These are phyloP conservation scores for Paradoxurus hermaphroditus DNA, from an alignment of 2,113 vertebrate species.

Conservation along the genomic window DNA sequence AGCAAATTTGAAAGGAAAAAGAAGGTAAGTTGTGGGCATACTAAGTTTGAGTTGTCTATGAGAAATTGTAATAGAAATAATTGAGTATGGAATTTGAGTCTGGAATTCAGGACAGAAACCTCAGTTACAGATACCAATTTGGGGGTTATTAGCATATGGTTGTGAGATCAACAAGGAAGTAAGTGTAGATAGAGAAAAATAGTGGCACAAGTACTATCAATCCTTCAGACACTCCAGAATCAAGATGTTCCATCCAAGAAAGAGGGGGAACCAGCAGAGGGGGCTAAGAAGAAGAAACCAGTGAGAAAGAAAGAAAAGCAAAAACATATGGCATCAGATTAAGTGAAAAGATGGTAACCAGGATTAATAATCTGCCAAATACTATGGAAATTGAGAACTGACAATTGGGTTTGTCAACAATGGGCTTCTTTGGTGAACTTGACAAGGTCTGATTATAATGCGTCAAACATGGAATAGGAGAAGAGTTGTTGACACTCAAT, in stretches of 20 bases:
- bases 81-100: background rate
- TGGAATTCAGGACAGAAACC: background rate
- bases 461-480: background rate
- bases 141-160: background rate
- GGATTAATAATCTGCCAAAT: background rate
- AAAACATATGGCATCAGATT: background rate
- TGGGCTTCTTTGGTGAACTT: background rate
- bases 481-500: background rate
- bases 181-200: background rate
- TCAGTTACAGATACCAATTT: background rate
- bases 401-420: background rate
- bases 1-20: background rate
- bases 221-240: background rate
- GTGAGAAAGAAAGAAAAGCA: background rate
- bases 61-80: background rate
- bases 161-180: background rate
- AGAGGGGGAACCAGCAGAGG: background rate
- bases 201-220: background rate
- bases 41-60: background rate
- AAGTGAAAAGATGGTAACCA: background rate
- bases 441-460: background rate
- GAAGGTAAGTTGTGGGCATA: background rate
- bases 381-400: background rate
- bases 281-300: background rate
- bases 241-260: background rate